Evolutionary conservation across 2,888 invertebrate species (phyloP).

Genomic region (Colletes collaris): DNA sequence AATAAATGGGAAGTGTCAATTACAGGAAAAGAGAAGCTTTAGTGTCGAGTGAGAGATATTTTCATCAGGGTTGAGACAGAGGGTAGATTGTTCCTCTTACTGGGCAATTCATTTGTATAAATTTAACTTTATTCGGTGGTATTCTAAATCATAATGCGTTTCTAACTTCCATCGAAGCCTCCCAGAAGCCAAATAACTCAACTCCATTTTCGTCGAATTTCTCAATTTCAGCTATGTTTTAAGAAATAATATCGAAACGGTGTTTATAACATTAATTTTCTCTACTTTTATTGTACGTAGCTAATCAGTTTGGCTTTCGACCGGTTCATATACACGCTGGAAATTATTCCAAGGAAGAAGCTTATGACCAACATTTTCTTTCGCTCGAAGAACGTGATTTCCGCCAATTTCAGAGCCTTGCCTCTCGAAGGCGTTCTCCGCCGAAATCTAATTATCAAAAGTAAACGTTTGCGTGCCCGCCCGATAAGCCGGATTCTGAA

Average conservation of each 20-base stretch:
- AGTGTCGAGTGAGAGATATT: slow-evolving; percentile 40
- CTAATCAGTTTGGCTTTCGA: too few species aligned
- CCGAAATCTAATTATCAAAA: slow-evolving; percentile 28
- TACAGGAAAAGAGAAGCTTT: slow-evolving; percentile 37
- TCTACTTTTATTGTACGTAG: too few species aligned
- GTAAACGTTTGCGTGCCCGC: slow-evolving; percentile 14
- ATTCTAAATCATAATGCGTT: not conserved
- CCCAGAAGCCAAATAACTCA: too few species aligned
- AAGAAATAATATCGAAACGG: too few species aligned
- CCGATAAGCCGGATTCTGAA: not conserved
- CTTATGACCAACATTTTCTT: not conserved
- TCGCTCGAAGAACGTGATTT: not conserved
- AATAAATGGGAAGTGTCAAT: slow-evolving; percentile 51
- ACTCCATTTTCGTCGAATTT: too few species aligned
- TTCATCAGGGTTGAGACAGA: slow-evolving; percentile 48
- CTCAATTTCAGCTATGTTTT: too few species aligned
- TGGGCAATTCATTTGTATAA: slow-evolving; percentile 39
- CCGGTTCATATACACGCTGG: too few species aligned
- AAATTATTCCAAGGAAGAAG: too few species aligned
- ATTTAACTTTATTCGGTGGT: slow-evolving; percentile 15
- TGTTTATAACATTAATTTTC: too few species aligned
- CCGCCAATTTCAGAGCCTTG: slow-evolving; percentile 3
- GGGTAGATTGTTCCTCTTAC: slow-evolving; percentile 37
- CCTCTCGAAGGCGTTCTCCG: too few species aligned
- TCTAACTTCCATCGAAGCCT: not conserved